Evolutionary conservation across 35 echinoderm and acorn worm species (phyloP), one percentile per base, ranked within the genome.

Genomic region (Heliocidaris erythrogramma): DNA sequence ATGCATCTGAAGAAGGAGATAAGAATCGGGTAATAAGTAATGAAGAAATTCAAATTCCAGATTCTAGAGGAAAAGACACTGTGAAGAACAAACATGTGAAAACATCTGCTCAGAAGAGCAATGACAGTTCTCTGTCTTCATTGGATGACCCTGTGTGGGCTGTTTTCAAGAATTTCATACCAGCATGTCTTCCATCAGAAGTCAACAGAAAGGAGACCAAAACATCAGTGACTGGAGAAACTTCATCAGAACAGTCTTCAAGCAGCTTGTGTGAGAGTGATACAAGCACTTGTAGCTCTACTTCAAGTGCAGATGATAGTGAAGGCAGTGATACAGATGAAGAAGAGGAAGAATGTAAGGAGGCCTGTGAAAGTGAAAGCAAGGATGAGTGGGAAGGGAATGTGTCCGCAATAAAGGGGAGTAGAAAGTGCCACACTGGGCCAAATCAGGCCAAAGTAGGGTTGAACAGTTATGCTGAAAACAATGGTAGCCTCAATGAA

Each of bases 91-190:
- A 89, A 89, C 31, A 47, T 47, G 87, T 17, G 24, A 89, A 5
- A 47, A 18, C 31, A 14, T 47, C 14, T n/a, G 87, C 16, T 32
- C 87, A 89, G 24, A 27, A 48, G 32, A 89, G 13, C 18, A 48
- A 89, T 14, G 87, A 89, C 32, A 89, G 47, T 42, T 32, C 31
- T 32, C 4, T 16, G 17, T 32, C 10, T 0, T 14, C 11, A 42
- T 4, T 48, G 32, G 32, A 89, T 89, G 87, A 89, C 87, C 87
- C 87, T 5, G 87, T 89, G 87, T 89, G 87, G 87, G 87, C 87
- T 6, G 14, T 89, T 48, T 89, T 89, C 47, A 89, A 89, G 18
- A 48, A 48, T 32, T 89, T 47, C 47, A 89, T 89, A n/a, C 65
- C 65, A 78, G 65, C 65, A 78, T 78, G 21, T 78, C 65, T 78